These are phyloP conservation scores for Pelusios castaneus DNA, from an alignment of 2,113 vertebrate species.

Conservation along the genomic window DNA sequence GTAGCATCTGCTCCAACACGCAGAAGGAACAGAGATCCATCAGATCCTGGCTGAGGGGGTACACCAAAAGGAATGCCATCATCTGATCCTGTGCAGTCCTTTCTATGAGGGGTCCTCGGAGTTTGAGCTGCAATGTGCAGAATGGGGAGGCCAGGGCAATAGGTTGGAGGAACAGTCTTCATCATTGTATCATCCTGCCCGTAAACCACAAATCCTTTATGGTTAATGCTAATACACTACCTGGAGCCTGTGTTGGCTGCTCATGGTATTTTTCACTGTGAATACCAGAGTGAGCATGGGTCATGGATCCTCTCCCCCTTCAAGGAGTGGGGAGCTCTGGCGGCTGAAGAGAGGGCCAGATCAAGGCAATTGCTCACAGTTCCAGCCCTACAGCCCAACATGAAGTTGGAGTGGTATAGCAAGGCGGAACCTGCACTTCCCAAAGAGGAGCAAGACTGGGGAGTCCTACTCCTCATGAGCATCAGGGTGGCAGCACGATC, in stretches of 20 bases:
- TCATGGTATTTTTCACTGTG: slow-evolving; percentile 32
- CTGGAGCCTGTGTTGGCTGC: slow-evolving; percentile 35
- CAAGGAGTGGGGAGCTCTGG: not conserved
- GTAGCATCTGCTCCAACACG: not conserved
- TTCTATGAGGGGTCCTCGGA: accelerated
- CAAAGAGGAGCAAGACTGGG: not conserved
- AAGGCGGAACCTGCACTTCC: not conserved
- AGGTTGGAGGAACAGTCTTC: not conserved
- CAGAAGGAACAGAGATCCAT: accelerated
- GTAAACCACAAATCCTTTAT: slow-evolving; percentile 15
- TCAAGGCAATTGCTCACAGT: not conserved
- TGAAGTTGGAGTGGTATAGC: not conserved
- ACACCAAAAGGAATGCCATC: not conserved
- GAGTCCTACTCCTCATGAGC: not conserved
- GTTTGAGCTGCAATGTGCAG: not conserved
- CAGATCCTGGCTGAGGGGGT: not conserved
- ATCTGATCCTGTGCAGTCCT: not conserved
- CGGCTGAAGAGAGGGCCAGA: not conserved
- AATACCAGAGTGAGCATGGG: slow-evolving; percentile 58
- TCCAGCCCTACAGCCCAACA: not conserved
- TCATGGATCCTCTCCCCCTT: slow-evolving; percentile 36
- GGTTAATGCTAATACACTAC: slow-evolving; percentile 50
- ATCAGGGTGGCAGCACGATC: not conserved
- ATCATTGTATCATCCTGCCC: not conserved
- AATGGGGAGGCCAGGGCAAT: not conserved